Conservation (phyloP, 2,888 invertebrate genomes). For the Autographa gamma region DNA sequence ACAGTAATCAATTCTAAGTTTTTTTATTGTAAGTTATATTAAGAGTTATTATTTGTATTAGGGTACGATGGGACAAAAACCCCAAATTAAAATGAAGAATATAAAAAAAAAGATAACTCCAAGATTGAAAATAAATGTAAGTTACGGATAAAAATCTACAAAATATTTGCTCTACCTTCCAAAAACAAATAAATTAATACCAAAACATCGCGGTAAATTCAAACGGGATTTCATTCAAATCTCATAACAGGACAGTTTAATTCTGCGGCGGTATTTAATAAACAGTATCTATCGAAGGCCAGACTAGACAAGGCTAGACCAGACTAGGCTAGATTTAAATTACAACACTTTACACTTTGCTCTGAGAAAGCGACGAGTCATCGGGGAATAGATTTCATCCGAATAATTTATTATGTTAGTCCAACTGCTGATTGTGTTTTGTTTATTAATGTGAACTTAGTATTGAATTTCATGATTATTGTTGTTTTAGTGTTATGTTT, state of each 20-base stretch:
- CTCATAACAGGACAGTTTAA: slow-evolving; percentile 51
- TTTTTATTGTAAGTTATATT: too few relatives aligned
- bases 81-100: too few relatives aligned
- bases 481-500: not conserved
- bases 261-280: slow-evolving; percentile 51
- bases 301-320: slow-evolving; percentile 15
- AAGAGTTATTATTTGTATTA: too few relatives aligned
- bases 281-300: slow-evolving; percentile 51
- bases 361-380: slow-evolving; percentile 48
- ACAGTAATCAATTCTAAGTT: too few relatives aligned
- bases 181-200: not conserved
- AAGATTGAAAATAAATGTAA: too few relatives aligned
- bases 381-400: slow-evolving; percentile 53
- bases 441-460: slow-evolving; percentile 25
- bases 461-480: not conserved
- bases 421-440: slow-evolving; percentile 15
- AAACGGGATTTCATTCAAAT: not conserved
- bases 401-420: slow-evolving; percentile 49
- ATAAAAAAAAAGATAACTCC: too few relatives aligned
- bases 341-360: slow-evolving; percentile 41
- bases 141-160: too few relatives aligned
- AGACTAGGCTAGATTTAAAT: not conserved
- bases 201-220: not conserved
- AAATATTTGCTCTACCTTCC: not conserved
- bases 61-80: too few relatives aligned